These are phyloP conservation scores for Urocitellus parryii DNA, from an alignment of 2,113 vertebrate genomes.

Conservation along the genomic window DNA sequence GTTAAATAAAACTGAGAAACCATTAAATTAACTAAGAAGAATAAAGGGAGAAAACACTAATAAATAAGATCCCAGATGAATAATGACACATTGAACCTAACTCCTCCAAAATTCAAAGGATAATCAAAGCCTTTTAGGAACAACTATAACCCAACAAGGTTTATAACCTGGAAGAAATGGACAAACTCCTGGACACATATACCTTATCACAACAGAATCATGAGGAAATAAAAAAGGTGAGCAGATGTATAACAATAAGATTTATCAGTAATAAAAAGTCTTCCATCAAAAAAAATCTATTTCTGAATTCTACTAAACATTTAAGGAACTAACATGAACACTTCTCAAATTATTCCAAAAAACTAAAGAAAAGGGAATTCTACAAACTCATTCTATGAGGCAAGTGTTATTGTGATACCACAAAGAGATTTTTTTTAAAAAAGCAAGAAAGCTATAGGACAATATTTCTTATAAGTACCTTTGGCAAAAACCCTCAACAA, in stretches of 20 bases:
- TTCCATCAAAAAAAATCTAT: background rate
- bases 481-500: background rate
- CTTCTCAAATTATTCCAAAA: background rate
- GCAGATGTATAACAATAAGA: background rate
- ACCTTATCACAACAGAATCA: background rate
- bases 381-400: background rate
- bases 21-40: background rate
- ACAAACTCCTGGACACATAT: background rate
- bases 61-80: background rate
- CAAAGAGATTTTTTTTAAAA: background rate
- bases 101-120: background rate
- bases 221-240: background rate
- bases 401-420: background rate
- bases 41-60: background rate
- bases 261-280: background rate
- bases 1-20: background rate
- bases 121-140: background rate
- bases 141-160: no score
- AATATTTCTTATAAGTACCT: background rate
- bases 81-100: no score
- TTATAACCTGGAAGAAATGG: background rate
- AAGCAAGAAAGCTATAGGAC: background rate
- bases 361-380: background rate
- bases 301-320: background rate
- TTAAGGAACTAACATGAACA: background rate